Evolutionary conservation across 2,888 invertebrate species (phyloP), one percentile per base, ranked within the genome.

Genomic region (Drosophila greeni): DNA sequence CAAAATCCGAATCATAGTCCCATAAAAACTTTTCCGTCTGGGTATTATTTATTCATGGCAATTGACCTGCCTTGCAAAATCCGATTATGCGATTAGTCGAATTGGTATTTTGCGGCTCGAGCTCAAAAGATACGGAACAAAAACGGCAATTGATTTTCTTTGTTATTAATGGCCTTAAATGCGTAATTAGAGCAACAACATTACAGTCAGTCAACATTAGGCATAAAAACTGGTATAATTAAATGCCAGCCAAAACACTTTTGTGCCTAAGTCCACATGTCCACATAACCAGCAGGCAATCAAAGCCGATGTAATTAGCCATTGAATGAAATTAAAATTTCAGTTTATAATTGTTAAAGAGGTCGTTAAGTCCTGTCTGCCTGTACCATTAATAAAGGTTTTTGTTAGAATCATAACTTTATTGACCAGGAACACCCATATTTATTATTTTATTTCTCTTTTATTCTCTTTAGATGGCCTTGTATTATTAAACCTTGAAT

Each of bases 51-150:
- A 60, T 57, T 57, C 34, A 60, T 33, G 47, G 36, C 60, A 47
- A 45, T 60, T 47, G 60, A 57, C 45, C 58, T 61, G 61, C 48
- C 31, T 26, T 34, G 40, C 56, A 34, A 56, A 59, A 59, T 59
- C 58, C 47, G 58, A 58, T 61, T 61, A 58, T 12, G 40, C 26
- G 48, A 48, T 58, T 61, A 60, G 60, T 47, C 39, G 45, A 57
- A 57, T 47, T 60, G 60, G 20, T 57, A 33, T 56, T 54, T 54
- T 43, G 54, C 42, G 52, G 40, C 33, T 23, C n/a, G n/a, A 16
- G 24, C 12, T 16, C 40, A 52, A 33, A 52, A 31, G 39, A 33
- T 40, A 24, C 8, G 4, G 4, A 39, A 45, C 16, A 43, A 34
- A 23, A 55, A 55, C 23, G 24, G 9, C 34, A 45, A 37, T 37